A percentile compares a stretch with the other conserved stretches of the same genome.
phyloP scores from a whole-genome alignment of 2,113 vertebrate species.

The Nyctereutes procyonoides region DNA sequence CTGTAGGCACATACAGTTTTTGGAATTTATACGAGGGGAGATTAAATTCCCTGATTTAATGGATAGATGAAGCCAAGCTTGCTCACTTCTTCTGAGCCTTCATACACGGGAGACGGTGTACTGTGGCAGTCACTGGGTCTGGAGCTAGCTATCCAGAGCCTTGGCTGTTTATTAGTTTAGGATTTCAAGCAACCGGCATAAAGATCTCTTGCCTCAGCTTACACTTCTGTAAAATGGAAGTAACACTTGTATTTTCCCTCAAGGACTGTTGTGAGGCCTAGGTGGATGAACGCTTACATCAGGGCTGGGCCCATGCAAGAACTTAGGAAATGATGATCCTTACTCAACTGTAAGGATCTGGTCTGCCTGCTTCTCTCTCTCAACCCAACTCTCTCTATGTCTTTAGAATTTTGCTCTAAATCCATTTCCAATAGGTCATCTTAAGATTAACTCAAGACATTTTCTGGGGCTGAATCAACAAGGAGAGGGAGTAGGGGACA shows the following conservation, averaged over 20 bases:
- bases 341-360: background rate
- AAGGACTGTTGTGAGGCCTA: background rate
- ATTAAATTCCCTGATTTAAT: background rate
- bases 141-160: too few relatives aligned
- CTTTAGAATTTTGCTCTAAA: constrained; percentile 33
- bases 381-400: background rate
- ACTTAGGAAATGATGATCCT: background rate
- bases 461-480: background rate
- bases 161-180: background rate
- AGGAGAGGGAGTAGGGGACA: background rate
- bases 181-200: background rate
- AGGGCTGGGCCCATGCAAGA: background rate
- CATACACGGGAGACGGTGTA: fast-evolving
- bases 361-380: background rate
- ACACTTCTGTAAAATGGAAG: background rate
- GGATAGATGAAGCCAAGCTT: background rate
- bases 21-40: background rate
- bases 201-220: background rate
- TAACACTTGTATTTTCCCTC: background rate
- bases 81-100: background rate
- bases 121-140: fast-evolving
- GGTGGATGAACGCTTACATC: background rate
- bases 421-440: background rate
- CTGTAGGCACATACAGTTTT: constrained; percentile 28
- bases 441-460: background rate